Percentiles rank a stretch among this genome's conserved stretches.
Evolutionary conservation across 2,113 vertebrate species (phyloP).

Genomic region (Dendrocopos noguchii): DNA sequence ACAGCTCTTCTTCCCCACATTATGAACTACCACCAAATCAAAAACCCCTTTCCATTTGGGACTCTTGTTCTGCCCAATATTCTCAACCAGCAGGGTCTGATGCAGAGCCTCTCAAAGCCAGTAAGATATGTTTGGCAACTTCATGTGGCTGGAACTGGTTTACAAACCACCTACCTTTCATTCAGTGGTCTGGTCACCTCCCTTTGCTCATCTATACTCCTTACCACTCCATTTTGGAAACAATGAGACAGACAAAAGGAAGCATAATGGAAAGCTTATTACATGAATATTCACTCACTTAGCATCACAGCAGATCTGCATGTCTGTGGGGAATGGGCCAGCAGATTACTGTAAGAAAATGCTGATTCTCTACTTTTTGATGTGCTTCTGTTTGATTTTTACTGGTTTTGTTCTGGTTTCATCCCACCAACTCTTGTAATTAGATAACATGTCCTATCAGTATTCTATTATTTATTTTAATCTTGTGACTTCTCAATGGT

Average conservation of each 20-base stretch:
- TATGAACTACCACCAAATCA: background rate
- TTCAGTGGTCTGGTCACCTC: background rate
- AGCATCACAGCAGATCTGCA: background rate
- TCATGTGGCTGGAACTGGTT: background rate
- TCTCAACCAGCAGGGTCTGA: background rate
- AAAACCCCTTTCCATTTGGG: rapidly evolving
- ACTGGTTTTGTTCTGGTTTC: background rate
- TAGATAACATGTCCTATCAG: background rate
- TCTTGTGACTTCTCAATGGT: background rate
- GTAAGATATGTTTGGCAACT: background rate
- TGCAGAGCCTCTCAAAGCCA: background rate
- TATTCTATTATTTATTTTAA: background rate
- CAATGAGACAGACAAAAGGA: background rate
- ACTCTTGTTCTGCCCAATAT: background rate
- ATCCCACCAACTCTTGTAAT: background rate
- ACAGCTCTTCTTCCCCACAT: background rate
- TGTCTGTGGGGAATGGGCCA: background rate
- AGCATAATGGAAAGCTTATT: background rate
- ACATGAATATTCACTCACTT: background rate
- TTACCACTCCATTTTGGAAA: background rate
- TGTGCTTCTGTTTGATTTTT: background rate
- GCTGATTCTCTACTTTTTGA: background rate
- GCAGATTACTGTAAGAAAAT: background rate
- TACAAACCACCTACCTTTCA: background rate
- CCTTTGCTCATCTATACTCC: background rate